Conservation (phyloP, 2,797 vertebrate species). For the Hypotaenidia philippensis region DNA sequence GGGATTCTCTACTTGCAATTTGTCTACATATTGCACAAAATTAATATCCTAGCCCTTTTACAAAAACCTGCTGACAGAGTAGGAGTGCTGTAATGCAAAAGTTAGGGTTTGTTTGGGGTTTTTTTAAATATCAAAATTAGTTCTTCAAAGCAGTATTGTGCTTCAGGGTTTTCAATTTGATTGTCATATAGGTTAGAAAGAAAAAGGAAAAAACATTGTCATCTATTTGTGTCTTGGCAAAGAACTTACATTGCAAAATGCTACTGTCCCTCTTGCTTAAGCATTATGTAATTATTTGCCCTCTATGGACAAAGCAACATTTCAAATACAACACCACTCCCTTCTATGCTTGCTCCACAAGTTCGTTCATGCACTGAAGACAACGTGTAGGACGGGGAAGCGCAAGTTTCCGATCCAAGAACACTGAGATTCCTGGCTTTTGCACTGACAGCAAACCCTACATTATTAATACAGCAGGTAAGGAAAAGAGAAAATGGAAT, state of each 20-base stretch:
- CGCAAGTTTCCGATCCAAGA: background rate
- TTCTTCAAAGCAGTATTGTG: background rate
- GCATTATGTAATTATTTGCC: background rate
- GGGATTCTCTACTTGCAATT: slow-evolving; percentile 4
- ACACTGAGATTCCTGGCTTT: background rate
- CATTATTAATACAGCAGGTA: background rate
- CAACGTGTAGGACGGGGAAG: rapidly evolving
- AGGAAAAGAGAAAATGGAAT: slow-evolving; percentile 37
- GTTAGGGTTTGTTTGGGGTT: background rate
- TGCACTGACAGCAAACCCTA: background rate
- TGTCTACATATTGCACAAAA: background rate
- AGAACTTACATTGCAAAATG: background rate
- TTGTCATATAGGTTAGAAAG: background rate
- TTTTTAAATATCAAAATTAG: background rate
- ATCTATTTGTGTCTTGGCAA: background rate
- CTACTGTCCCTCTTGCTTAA: background rate
- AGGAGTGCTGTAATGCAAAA: background rate
- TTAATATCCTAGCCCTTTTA: background rate
- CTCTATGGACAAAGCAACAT: background rate
- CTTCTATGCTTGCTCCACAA: background rate
- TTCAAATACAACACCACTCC: background rate
- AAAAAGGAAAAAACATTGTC: rapidly evolving
- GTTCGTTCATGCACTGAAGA: background rate
- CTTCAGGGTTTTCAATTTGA: background rate
- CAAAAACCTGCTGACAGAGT: background rate